A percentile compares a stretch with the other conserved stretches of the same genome.
Evolutionary conservation across 1,140 invertebrate species (phyloP).

Genomic region (Andricus grossulariae): DNA sequence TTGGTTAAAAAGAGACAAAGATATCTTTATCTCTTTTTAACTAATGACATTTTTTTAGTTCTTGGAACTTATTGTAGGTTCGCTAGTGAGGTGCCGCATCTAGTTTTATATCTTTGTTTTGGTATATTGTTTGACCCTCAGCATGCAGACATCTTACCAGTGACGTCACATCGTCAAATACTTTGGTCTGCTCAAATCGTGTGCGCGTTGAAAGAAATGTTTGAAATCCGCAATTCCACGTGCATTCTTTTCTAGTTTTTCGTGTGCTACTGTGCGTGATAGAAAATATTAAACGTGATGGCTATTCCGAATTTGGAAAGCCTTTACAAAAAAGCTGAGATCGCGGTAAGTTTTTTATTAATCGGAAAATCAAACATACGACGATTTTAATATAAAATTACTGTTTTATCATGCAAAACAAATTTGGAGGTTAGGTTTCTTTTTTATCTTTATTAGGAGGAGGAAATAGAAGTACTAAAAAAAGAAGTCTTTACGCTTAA

Average conservation of each 20-base stretch:
- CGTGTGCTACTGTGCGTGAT: neutral
- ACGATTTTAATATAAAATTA: constrained; percentile 10
- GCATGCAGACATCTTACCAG: no score
- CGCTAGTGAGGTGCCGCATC: no score
- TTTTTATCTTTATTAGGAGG: constrained; percentile 68
- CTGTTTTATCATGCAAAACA: neutral
- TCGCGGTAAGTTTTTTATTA: constrained; percentile 51
- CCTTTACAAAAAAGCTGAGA: constrained; percentile 49
- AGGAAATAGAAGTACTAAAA: constrained; percentile 75
- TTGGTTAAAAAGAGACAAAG: no score
- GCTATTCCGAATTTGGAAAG: constrained; percentile 45
- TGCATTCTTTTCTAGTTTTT: neutral
- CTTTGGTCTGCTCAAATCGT: no score
- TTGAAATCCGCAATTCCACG: neutral
- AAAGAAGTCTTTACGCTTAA: constrained; percentile 75
- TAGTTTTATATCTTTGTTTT: no score
- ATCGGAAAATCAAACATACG: neutral
- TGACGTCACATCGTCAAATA: no score
- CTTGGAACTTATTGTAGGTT: no score
- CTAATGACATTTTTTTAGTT: no score
- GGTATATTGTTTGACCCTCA: no score
- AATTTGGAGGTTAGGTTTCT: constrained; percentile 49
- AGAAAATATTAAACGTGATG: constrained; percentile 41
- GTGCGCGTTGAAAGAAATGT: no score
- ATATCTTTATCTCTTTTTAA: no score